Conservation (phyloP, 2,888 invertebrate species). For the Ariolimax columbianus region DNA sequence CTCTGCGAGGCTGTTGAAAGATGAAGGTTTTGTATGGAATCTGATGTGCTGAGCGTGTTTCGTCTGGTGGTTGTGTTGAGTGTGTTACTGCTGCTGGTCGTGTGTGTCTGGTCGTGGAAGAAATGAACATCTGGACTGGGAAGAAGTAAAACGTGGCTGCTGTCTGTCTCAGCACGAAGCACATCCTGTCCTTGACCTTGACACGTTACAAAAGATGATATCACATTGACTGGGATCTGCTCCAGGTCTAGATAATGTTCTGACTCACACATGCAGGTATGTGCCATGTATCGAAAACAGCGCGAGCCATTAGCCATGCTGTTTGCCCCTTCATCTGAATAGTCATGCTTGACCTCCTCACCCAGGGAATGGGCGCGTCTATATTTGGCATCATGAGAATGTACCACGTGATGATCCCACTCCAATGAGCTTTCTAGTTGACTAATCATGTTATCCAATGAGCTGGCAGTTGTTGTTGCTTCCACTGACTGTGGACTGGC, state of each 20-base stretch:
- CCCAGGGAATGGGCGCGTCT: background rate
- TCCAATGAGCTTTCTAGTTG: slow-evolving; percentile 9
- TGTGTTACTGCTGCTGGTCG: background rate
- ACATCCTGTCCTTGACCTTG: background rate
- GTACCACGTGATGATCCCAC: background rate
- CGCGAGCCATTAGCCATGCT: background rate
- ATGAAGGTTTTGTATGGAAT: background rate
- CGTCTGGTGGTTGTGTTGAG: background rate
- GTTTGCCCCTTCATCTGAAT: background rate
- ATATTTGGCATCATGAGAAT: background rate
- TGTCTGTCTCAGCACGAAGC: background rate
- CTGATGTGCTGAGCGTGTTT: background rate
- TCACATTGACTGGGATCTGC: slow-evolving; percentile 42
- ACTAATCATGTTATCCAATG: slow-evolving; percentile 21
- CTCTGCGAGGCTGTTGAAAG: background rate
- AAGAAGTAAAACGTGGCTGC: background rate
- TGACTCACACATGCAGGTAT: background rate
- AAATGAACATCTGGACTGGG: background rate
- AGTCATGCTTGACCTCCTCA: background rate
- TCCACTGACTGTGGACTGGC: background rate
- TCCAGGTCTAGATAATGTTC: background rate
- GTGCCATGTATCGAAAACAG: background rate
- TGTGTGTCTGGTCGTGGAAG: background rate
- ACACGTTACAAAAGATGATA: slow-evolving; percentile 16
- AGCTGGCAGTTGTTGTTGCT: background rate